A percentile compares a stretch with the other conserved stretches of the same genome.
These are phyloP conservation scores for Clostera curtula DNA, from an alignment of 2,888 invertebrate genomes.

Conservation along the genomic window DNA sequence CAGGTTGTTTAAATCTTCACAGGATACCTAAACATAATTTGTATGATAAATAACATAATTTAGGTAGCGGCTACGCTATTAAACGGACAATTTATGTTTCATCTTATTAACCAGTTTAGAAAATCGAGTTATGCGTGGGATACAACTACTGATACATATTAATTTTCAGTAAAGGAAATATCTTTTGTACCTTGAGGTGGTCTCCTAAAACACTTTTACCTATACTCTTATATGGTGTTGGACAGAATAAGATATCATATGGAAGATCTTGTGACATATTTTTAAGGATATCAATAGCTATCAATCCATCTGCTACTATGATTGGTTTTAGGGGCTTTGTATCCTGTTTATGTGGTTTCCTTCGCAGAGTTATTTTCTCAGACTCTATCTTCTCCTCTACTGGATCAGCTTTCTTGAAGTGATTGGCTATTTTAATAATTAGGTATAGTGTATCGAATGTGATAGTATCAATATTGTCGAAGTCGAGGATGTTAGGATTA, in stretches of 20 bases:
- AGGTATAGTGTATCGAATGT: conserved; percentile 48
- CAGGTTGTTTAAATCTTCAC: conserved; percentile 37
- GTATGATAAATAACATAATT: conserved; percentile 5
- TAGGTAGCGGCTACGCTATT: too few relatives aligned
- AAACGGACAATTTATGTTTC: too few relatives aligned
- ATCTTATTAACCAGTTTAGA: too few relatives aligned
- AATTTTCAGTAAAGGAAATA: conserved; percentile 9
- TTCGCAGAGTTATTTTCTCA: too few relatives aligned
- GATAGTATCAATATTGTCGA: conserved; percentile 26
- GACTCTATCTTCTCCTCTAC: conserved; percentile 9
- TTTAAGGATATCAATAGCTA: conserved; percentile 44
- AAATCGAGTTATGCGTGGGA: too few relatives aligned
- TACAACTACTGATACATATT: too few relatives aligned
- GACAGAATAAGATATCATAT: conserved; percentile 42
- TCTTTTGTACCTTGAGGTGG: conserved; percentile 50
- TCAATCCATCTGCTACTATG: conserved; percentile 52
- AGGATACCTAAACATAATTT: conserved; percentile 35
- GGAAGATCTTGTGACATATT: conserved; percentile 41
- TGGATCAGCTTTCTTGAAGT: conserved; percentile 24
- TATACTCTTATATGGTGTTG: conserved; percentile 35
- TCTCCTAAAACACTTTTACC: conserved; percentile 44
- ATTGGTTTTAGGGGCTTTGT: conserved; percentile 32
- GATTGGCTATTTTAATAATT: conserved; percentile 47
- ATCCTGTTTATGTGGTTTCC: conserved; percentile 12
- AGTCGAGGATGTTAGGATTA: conserved; percentile 46